Conservation (phyloP, 2,797 vertebrate species). For the Diceros bicornis region DNA sequence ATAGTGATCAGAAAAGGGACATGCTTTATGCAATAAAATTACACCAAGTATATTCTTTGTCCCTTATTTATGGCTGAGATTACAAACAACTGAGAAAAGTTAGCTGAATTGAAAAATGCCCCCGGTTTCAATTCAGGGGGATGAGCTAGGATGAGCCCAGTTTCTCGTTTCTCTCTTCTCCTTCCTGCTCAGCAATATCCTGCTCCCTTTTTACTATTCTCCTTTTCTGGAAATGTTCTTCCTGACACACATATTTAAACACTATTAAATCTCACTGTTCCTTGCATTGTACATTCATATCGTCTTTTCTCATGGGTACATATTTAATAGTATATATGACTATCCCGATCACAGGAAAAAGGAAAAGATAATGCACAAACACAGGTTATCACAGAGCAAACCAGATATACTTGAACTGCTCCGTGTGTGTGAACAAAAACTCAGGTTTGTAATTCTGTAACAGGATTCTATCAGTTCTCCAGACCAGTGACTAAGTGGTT, state of each 20-base stretch:
- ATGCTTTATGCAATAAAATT: background rate
- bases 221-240: background rate
- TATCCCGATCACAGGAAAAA: background rate
- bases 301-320: background rate
- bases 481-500: constrained; percentile 43
- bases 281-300: background rate
- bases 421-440: background rate
- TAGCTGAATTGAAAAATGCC: background rate
- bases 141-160: background rate
- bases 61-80: constrained; percentile 7
- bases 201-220: background rate
- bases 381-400: background rate
- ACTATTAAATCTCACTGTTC: background rate
- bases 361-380: background rate
- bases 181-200: background rate
- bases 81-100: constrained; percentile 21
- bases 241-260: background rate
- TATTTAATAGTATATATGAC: background rate
- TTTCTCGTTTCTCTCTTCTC: background rate
- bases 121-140: background rate
- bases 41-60: background rate
- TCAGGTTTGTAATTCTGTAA: background rate
- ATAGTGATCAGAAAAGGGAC: background rate
- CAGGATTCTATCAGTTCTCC: background rate
- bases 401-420: background rate